Base-by-base conservation (phyloP, 1,140 invertebrate species). In the Drosophila rhopaloa region DNA sequence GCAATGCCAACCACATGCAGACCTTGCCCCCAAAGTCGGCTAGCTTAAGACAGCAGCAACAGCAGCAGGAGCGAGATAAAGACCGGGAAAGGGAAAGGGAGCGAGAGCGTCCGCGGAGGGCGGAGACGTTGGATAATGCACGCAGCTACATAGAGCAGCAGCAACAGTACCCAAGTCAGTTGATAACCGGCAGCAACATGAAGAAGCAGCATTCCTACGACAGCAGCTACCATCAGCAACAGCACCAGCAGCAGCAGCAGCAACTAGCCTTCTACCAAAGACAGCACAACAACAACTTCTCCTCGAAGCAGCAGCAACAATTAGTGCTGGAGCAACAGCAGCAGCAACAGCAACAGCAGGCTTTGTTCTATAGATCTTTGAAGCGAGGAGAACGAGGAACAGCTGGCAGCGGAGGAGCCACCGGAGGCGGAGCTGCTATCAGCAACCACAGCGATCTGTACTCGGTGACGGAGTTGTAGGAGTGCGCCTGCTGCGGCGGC, bases 401-500 rank as follows among this genome's bases (percentile, higher is more conserved):
- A 10, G 13, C 32, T 38, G 46, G 41, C 38, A 43, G 48, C 38
- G 10, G 29, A 10, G 48, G 48, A 35, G 66, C 40, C 10, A 56
- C 54, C 32, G 19, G 50, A 1, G 32, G 8, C 27, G 48, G 9
- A 10, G 38, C 13, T 44, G 57, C 6, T 60, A 81, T 46, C 0
- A 67, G 79, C 76, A 61, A 89, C 48, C 61, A 82, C 37, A 91
- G 78, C 44, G 91, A 92, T 78, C 41, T 92, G 7, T 92, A 91
- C 38, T 92, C 90, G 5, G 88, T 92, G 14, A 92, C 91, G 24
- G 91, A 92, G 56, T 92, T 92, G 91, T 92, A 92, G 91, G 91
- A 92, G 71, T 92, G 91, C 81, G 90, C 91, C 84, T 92, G 91
- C 89, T 92, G 91, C 89, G 92, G 91, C 76, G 91, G 91, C 75